Evolutionary conservation across 2,888 invertebrate species (phyloP), one percentile per base, ranked within the genome.

Genomic region (Campaea margaritaria): DNA sequence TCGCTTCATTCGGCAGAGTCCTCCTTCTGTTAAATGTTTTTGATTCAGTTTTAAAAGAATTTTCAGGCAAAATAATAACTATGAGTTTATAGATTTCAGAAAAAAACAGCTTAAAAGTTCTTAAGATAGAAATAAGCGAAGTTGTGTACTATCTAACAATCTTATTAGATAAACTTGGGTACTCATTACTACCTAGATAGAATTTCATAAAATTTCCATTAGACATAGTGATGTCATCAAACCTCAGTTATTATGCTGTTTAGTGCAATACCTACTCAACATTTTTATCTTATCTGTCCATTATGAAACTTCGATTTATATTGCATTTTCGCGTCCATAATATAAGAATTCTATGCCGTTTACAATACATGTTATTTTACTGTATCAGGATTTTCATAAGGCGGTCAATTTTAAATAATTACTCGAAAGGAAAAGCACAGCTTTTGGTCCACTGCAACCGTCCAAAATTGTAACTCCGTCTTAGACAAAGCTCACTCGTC

Each of bases 391-490:
- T 21, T 31, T 9, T 10, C 9, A 31, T 31, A 31, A 55, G 48
- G n/a, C 45, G 13, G 54, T 46, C 42, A 53, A 50, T 50, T 27
- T 34, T 12, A 42, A 4, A 73, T 67, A 60, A 10, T 57, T 36
- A 31, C 5, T 21, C 21, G 21, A 21, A 3, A 27, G n/a, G 12
- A 62, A 70, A 73, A 77, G 79, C 81, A 78, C 79, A 76, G 85
- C 81, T 85, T 81, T 65, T 74, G 74, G 82, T 85, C 85, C 85
- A 78, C 74, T 67, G 67, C 63, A 74, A 79, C 88, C 88, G 88
- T 88, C 88, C 88, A 85, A 66, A 60, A 62, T 74, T 73, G 77
- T 73, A 69, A 84, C 70, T 83, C 87, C 87, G 89, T 89, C 87
- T 85, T 76, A 72, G 65, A 67, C 44, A 21, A 3, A 21, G 21